These are phyloP conservation scores for Trissolcus brochymenae DNA, from an alignment of 2,888 invertebrate species.

Conservation along the genomic window DNA sequence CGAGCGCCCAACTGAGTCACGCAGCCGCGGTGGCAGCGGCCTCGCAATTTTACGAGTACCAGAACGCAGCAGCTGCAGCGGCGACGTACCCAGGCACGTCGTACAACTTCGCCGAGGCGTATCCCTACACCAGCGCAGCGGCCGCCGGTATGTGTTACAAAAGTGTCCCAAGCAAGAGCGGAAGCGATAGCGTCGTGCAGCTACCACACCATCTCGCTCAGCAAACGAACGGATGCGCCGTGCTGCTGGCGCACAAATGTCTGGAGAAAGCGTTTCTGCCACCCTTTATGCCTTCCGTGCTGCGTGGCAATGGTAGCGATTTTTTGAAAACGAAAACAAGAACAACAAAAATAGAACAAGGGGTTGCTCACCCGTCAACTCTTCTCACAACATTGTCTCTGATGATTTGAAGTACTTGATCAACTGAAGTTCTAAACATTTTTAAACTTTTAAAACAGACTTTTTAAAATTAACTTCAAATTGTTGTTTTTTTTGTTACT, in stretches of 20 bases:
- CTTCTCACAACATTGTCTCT: no score
- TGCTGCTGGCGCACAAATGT: conserved; percentile 68
- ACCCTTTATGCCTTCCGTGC: conserved; percentile 72
- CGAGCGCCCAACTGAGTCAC: conserved; percentile 82
- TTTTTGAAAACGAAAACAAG: conserved; percentile 41
- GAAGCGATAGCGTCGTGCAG: conserved; percentile 64
- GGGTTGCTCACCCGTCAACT: conserved; percentile 34
- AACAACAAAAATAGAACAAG: conserved; percentile 30
- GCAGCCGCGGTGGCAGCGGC: conserved; percentile 88
- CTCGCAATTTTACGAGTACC: conserved; percentile 90
- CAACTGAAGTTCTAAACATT: no score
- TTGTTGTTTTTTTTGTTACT: no score
- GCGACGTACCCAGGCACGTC: conserved; percentile 85
- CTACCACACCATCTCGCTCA: conserved; percentile 62
- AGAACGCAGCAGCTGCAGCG: conserved; percentile 84
- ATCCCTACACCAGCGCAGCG: conserved; percentile 81
- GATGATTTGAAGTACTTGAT: no score
- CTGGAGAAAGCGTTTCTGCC: conserved; percentile 70
- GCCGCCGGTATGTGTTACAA: conserved; percentile 80
- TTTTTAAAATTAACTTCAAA: no score
- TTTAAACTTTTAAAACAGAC: no score
- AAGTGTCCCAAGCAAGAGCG: conserved; percentile 66
- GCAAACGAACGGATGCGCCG: conserved; percentile 62
- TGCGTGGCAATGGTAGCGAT: conserved; percentile 73
- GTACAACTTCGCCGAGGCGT: conserved; percentile 85